A percentile compares a stretch with the other conserved stretches of the same genome.
Evolutionary conservation across 2,888 invertebrate genomes (phyloP).

Genomic region (Alloscopus bannaensis): DNA sequence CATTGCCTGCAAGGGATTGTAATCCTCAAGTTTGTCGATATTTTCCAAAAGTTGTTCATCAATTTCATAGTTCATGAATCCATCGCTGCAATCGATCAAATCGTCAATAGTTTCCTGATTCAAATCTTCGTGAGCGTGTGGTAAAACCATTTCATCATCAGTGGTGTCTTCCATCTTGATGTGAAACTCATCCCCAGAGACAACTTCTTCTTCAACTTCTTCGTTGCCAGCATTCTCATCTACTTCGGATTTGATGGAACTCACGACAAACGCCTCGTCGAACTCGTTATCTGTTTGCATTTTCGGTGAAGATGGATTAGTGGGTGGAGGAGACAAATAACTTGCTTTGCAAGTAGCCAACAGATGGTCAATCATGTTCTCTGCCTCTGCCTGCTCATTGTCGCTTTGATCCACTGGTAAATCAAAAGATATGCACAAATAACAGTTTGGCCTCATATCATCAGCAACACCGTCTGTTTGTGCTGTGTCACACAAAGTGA

Average conservation of each 20-base stretch:
- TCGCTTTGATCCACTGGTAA: constrained; percentile 50
- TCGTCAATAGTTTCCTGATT: constrained; percentile 39
- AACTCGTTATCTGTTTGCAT: constrained; percentile 58
- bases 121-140: constrained; percentile 4
- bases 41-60: constrained; percentile 54
- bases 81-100: constrained; percentile 52
- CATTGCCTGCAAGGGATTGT: constrained; percentile 25
- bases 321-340: constrained; percentile 71
- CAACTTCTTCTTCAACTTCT: constrained; percentile 59
- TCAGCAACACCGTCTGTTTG: constrained; percentile 1
- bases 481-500: background rate
- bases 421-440: constrained; percentile 21
- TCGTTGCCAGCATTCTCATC: constrained; percentile 39
- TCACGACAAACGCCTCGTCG: constrained; percentile 44
- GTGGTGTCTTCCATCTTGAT: constrained; percentile 43
- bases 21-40: constrained; percentile 54
- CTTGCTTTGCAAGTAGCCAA: constrained; percentile 62
- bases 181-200: constrained; percentile 51
- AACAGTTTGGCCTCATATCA: constrained; percentile 29
- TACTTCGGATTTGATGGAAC: constrained; percentile 50
- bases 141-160: constrained; percentile 24
- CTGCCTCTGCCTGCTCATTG: constrained; percentile 62
- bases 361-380: constrained; percentile 68
- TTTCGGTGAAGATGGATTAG: constrained; percentile 71
- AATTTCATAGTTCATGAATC: constrained; percentile 56